Conservation (phyloP, 2,797 vertebrate genomes). For the Pachyuromys duprasi region DNA sequence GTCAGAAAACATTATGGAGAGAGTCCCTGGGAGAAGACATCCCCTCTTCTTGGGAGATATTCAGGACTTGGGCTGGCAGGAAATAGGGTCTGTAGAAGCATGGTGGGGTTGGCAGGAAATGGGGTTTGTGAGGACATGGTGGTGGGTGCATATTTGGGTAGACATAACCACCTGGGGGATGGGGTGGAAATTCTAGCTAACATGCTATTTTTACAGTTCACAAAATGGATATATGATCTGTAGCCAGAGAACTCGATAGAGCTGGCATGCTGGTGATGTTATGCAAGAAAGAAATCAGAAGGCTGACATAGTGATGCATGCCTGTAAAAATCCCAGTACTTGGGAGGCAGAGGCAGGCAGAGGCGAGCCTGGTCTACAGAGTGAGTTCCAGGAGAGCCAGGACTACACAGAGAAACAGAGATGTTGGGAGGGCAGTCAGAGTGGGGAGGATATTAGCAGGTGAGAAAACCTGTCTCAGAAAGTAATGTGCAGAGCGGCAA, state of each 20-base stretch:
- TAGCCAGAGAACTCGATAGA: constrained; percentile 3
- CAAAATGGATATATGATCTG: background rate
- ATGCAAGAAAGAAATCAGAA: background rate
- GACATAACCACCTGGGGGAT: too few relatives aligned
- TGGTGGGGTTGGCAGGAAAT: background rate
- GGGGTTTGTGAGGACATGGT: background rate
- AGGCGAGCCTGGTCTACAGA: background rate
- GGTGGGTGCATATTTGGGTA: background rate
- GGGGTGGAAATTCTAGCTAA: background rate
- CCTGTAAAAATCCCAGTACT: background rate
- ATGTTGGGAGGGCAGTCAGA: background rate
- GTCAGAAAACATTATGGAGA: background rate
- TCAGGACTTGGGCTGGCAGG: background rate
- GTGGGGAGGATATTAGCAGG: background rate
- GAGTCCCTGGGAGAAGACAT: background rate
- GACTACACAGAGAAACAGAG: background rate
- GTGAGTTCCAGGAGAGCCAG: background rate
- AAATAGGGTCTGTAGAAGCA: background rate
- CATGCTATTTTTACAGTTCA: background rate
- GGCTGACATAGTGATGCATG: too few relatives aligned
- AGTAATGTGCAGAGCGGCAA: background rate
- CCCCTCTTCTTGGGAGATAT: background rate
- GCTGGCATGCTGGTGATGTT: background rate
- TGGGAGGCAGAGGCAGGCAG: background rate
- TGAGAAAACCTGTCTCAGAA: background rate